phyloP scores from a whole-genome alignment of 2,888 invertebrate species.

The Itoplectis maculator region DNA sequence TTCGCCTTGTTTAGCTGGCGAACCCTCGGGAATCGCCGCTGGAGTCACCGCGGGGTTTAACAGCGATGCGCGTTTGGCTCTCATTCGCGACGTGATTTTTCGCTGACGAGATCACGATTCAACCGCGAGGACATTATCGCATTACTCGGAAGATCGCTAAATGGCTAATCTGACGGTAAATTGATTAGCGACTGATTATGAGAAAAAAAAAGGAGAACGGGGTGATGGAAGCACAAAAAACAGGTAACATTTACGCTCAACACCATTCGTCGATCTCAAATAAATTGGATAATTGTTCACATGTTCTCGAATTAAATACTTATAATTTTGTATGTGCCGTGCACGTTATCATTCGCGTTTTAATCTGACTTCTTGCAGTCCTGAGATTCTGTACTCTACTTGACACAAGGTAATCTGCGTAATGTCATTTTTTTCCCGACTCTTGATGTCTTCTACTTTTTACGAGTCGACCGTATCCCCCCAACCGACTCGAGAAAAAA shows the following conservation, averaged over 20 bases:
- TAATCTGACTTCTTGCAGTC: neutral
- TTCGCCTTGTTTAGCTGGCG: slow-evolving; percentile 22
- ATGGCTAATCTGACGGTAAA: slow-evolving; percentile 75
- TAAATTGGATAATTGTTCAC: no score
- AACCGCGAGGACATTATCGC: slow-evolving; percentile 71
- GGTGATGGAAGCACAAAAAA: neutral
- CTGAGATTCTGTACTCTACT: slow-evolving; percentile 18
- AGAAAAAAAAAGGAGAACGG: slow-evolving; percentile 24
- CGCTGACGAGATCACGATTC: slow-evolving; percentile 78
- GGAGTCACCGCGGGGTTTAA: slow-evolving; percentile 18
- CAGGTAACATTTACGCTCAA: neutral
- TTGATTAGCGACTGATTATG: slow-evolving; percentile 67
- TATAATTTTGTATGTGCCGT: neutral
- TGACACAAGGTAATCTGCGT: slow-evolving; percentile 30
- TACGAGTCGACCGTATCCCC: slow-evolving; percentile 64
- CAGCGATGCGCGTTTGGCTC: slow-evolving; percentile 41
- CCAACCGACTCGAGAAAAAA: slow-evolving; percentile 38
- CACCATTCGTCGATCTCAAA: neutral
- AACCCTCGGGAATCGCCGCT: slow-evolving; percentile 56
- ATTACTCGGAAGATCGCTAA: slow-evolving; percentile 72
- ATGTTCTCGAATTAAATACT: neutral
- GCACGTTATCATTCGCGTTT: neutral
- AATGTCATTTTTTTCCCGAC: slow-evolving; percentile 42
- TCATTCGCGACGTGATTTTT: slow-evolving; percentile 71
- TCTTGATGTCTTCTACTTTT: slow-evolving; percentile 61